A percentile compares a stretch with the other conserved stretches of the same genome.
These are phyloP conservation scores for Drosophila sordidapex DNA, from an alignment of 2,888 invertebrate species.

Conservation along the genomic window DNA sequence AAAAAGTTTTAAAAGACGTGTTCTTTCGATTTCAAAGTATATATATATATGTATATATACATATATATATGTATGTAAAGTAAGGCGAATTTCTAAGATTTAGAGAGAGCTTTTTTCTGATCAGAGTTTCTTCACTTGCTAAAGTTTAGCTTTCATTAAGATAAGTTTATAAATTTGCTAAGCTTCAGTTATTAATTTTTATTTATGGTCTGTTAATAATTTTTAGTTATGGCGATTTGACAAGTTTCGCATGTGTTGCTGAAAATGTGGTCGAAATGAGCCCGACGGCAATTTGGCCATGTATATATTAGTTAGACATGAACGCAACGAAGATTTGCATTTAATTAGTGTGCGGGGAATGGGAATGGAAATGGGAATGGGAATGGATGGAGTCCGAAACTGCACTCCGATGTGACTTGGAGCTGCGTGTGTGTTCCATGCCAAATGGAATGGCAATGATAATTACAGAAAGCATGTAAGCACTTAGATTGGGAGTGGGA, in stretches of 20 bases:
- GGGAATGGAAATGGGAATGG: not conserved
- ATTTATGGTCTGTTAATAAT: conserved; percentile 48
- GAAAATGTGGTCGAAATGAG: conserved; percentile 72
- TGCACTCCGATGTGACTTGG: conserved; percentile 36
- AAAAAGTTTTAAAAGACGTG: not conserved
- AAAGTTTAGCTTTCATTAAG: not conserved
- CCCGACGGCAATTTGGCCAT: conserved; percentile 62
- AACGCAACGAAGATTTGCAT: conserved; percentile 72
- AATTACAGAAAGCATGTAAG: conserved; percentile 81
- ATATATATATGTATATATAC: too few relatives aligned
- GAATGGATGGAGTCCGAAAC: conserved; percentile 38
- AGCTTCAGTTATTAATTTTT: conserved; percentile 8
- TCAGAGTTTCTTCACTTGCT: not conserved
- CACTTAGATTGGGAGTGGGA: conserved; percentile 46
- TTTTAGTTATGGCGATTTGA: conserved; percentile 51
- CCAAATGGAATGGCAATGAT: conserved; percentile 81
- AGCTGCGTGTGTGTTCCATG: conserved; percentile 78
- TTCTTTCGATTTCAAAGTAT: not conserved
- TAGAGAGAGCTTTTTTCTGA: not conserved
- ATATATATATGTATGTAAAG: too few relatives aligned
- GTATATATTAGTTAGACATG: conserved; percentile 66
- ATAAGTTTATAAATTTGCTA: conserved; percentile 1
- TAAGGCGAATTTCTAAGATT: not conserved
- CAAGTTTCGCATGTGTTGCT: conserved; percentile 58
- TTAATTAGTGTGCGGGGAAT: conserved; percentile 63